These are phyloP conservation scores for Pasiphila rectangulata DNA, from an alignment of 2,888 invertebrate species.

Conservation along the genomic window DNA sequence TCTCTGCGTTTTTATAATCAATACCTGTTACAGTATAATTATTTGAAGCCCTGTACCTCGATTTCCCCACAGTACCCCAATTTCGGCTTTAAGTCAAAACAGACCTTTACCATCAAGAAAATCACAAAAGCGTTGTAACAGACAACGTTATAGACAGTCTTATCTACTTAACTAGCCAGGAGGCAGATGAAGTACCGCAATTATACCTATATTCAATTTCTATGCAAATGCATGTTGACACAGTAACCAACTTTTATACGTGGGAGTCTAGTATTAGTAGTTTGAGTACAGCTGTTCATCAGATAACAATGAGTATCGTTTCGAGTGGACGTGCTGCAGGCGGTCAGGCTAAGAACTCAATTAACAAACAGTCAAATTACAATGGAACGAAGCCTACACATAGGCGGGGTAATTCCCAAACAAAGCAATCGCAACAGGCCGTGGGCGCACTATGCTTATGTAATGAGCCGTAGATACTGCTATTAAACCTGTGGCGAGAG, in stretches of 20 bases:
- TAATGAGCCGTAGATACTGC: slow-evolving; percentile 21
- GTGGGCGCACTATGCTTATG: slow-evolving; percentile 32
- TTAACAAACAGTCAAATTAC: background rate
- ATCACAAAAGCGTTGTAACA: no score
- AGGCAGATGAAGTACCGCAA: slow-evolving; percentile 7
- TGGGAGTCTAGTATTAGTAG: background rate
- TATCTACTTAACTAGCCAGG: no score
- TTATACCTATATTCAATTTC: slow-evolving; percentile 6
- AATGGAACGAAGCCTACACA: background rate
- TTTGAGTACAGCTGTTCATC: no score
- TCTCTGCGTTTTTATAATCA: background rate
- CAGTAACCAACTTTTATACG: background rate
- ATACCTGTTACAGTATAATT: background rate
- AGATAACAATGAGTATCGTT: no score
- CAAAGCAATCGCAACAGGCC: slow-evolving; percentile 25
- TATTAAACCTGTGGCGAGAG: slow-evolving; percentile 11
- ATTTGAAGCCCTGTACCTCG: no score
- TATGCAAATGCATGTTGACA: slow-evolving; percentile 16
- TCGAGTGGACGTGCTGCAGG: no score
- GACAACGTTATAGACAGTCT: no score
- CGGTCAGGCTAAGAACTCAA: no score
- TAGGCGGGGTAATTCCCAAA: slow-evolving; percentile 27
- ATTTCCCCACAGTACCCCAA: no score
- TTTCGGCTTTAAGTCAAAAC: no score
- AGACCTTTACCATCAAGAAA: no score